Evolutionary conservation across 2,113 vertebrate genomes (phyloP), one percentile per base, ranked within the genome.

Genomic region (Callocephalon fimbriatum): DNA sequence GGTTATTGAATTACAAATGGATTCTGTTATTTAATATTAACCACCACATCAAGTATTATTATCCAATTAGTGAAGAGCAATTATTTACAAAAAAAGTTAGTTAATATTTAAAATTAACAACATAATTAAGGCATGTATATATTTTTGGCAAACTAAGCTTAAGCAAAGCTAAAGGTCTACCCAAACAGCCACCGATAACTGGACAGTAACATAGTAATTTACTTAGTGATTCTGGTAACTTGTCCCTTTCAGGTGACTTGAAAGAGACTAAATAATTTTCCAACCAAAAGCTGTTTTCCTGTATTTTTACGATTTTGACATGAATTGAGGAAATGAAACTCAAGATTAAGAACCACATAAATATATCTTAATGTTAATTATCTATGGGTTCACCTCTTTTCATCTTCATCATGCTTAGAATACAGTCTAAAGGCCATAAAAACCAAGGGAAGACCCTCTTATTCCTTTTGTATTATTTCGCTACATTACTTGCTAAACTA

Each of bases 1-100:
- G 48, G 42, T 66, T 92, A 74, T 83, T 96, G 95, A 96, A 97
- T 98, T 96, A 96, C 51, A 95, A 96, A 96, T 68, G 53, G 72
- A 88, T 93, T 83, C 87, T 65, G 66, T 92, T 94, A 91, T 53
- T 73, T 59, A 51, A 17, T 51, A 88, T 93, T 95, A 97, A 67
- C 45, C 38, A 96, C 12, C n/a, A 26, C 27, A 94, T 73, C 53
- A 85, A 93, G 70, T 71, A 80, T 38, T 74, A 95, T 94, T 96
- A 87, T 72, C 65, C 12, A n/a, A 97, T 96, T 82, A 97, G 82
- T 65, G 51, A 96, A 79, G 67, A 87, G 51, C 7, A 14, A 91
- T 90, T 63, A 63, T 88, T 96, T 26, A 86, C n/a, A 93, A 89
- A 97, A 90, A 54, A 5, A 35, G 45, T 70, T n/a, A 82, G 25